A percentile compares a stretch with the other conserved stretches of the same genome.
Conservation (phyloP, 2,113 vertebrate genomes). For the Pica pica region DNA sequence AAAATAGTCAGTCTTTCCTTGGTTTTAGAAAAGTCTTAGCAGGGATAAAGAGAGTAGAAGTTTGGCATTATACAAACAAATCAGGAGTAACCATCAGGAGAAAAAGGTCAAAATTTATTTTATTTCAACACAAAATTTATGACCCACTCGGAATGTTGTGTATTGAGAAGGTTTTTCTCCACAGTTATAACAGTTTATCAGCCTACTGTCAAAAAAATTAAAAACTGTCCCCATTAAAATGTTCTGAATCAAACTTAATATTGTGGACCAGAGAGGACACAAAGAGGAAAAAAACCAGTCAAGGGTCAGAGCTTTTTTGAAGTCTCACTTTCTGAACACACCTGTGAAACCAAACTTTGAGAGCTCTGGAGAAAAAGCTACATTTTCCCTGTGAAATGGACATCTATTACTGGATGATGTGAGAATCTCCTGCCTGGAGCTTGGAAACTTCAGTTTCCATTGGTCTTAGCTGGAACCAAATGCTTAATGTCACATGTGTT, state of each 20-base stretch:
- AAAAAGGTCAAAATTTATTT: background rate
- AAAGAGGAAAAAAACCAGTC: background rate
- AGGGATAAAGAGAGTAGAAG: background rate
- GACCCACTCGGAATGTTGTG: background rate
- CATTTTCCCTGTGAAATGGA: background rate
- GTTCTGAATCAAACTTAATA: background rate
- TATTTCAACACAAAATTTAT: background rate
- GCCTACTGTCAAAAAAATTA: background rate
- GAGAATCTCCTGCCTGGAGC: background rate
- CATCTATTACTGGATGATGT: background rate
- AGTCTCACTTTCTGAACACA: background rate
- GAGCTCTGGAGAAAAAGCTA: background rate
- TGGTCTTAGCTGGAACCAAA: background rate
- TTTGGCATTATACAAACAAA: background rate
- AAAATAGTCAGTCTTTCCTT: background rate
- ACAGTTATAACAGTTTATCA: background rate
- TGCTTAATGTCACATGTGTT: background rate
- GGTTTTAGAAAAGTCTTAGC: background rate
- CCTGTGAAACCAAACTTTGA: background rate
- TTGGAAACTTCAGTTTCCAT: background rate
- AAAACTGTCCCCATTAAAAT: background rate
- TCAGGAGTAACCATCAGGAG: background rate
- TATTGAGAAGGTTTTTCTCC: background rate
- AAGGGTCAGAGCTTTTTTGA: background rate
- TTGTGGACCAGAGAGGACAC: background rate